Evolutionary conservation across 2,797 vertebrate species (phyloP), one percentile per base, ranked within the genome.

Genomic region (Thaleichthys pacificus): DNA sequence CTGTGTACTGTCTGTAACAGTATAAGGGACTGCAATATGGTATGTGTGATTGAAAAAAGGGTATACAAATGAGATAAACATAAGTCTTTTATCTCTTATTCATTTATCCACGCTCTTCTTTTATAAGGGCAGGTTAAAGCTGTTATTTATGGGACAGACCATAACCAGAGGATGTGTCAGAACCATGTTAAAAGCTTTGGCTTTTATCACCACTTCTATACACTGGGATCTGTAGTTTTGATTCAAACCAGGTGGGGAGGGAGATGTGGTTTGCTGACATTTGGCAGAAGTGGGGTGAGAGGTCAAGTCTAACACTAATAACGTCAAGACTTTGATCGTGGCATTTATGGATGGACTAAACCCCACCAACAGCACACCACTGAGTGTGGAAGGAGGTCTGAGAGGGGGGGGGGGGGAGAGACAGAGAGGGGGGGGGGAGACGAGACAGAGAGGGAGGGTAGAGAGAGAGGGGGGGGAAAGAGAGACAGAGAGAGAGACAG

Each of bases 271-370:
- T 88, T 86, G 87, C 92, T 91, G 94, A 95, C 94, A 85, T 89
- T 87, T 84, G 87, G 86, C 85, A 79, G 92, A 92, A 91, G 69
- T 86, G 22, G 9, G 93, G 94, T 94, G 88, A 89, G 79, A 91
- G 95, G 94, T 97, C 95, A 94, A 93, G 92, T 93, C 93, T 95
- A 95, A 96, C 95, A 93, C 94, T 91, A 93, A 95, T 94, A 95
- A 95, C 91, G 80, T 88, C 91, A 87, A 93, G 93, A 94, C 95
- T 97, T 97, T 97, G 95, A 97, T 96, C 94, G 83, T 95, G 94
- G 93, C 86, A 93, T 95, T 96, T 95, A 95, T 94, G 95, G 94
- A 95, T 94, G 93, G 93, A 93, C 92, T 91, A 92, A 93, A 87
- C 92, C 87, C 90, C 89, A 58, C 85, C 76, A 90, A 91, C 85